Base-by-base conservation (phyloP, 1,140 invertebrate species). In the Periplaneta americana region DNA sequence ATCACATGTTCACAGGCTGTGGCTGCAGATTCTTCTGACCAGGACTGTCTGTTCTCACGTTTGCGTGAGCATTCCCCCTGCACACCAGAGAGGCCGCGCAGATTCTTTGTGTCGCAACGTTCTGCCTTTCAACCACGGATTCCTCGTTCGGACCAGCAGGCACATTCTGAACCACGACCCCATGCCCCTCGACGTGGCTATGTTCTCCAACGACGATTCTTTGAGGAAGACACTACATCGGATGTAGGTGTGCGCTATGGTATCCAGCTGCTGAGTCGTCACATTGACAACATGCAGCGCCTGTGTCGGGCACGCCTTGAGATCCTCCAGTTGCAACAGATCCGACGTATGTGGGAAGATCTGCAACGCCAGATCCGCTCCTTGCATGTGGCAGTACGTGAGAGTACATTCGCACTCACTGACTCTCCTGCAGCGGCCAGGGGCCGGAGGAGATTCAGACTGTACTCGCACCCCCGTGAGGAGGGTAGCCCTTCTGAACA, bases 291-390 rank as follows among this genome's bases (percentile, higher is more conserved):
- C 81, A 88, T 89, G 86, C 86, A 88, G 77, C 85, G 88, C 31
- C 85, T 89, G 15, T 88, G 88, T 84, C 85, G 87, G 87, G 84
- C 85, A 32, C 84, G 85, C 3, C 81, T 86, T 39, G 85, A 87
- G 81, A 84, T 85, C 15, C 75, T 85, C 32, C 91, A 92, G 57
- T 86, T 93, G 81, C 90, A 91, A 82, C 89, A 92, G 83, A 89
- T 94, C 34, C 89, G 92, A 11, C 88, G 87, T 81, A 91, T 93
- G 89, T 91, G 93, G 88, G 90, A 91, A 80, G 91, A 92, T 85
- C 86, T 94, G 39, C 90, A 92, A 74, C 85, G 90, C 78, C 91
- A 92, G 79, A 91, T 94, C 80, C 85, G 90, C 48, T 87, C 88
- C 78, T 85, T 93, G 35, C 90, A 91, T 28, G 85, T 88, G 83